Conservation (phyloP, 2,888 invertebrate species). For the Cephus sareptanus region DNA sequence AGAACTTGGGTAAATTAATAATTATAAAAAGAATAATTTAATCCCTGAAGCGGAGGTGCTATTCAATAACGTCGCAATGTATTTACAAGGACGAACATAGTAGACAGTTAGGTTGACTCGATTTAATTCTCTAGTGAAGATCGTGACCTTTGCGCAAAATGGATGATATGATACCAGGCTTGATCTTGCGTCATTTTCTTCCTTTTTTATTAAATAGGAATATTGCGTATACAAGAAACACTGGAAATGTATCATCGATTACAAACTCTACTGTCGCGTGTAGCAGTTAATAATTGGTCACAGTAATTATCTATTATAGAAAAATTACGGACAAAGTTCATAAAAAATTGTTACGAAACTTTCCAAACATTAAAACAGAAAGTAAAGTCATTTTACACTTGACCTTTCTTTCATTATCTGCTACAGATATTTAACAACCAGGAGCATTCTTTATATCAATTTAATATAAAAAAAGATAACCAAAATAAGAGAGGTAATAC, state of each 20-base stretch:
- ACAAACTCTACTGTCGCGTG: not conserved
- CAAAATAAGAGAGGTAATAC: not conserved
- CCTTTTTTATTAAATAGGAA: not conserved
- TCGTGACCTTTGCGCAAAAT: not conserved
- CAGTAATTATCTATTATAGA: not conserved
- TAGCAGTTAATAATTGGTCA: not conserved
- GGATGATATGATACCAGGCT: not conserved
- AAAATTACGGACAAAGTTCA: not conserved
- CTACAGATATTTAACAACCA: not conserved
- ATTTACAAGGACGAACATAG: not conserved
- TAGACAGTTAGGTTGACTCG: not conserved
- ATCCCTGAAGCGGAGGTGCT: not conserved
- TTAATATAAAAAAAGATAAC: not conserved
- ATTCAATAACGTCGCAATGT: not conserved
- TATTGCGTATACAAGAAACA: not conserved
- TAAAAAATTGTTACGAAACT: not conserved
- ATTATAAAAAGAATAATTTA: not conserved
- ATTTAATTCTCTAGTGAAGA: not conserved
- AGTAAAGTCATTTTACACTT: not conserved
- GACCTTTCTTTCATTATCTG: not conserved
- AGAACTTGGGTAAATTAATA: not conserved
- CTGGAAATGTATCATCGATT: not conserved
- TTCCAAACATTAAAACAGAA: not conserved
- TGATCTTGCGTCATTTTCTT: not conserved
- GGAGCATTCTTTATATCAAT: not conserved